phyloP scores from a whole-genome alignment of 2,888 invertebrate species.

The Brenthis hecate region DNA sequence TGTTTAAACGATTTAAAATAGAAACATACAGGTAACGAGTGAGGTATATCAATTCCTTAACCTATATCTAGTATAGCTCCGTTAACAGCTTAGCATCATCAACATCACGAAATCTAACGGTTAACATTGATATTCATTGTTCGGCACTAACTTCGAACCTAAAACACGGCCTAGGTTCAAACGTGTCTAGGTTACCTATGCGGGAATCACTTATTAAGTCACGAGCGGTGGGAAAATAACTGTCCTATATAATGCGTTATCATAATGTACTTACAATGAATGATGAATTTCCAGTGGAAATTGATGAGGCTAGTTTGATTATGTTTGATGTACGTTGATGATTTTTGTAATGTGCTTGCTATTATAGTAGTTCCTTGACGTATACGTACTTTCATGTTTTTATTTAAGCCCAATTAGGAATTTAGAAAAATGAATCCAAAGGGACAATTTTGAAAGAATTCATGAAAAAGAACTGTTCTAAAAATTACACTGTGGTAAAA shows the following conservation, averaged over 20 bases:
- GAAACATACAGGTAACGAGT: too few species aligned
- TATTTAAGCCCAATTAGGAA: too few species aligned
- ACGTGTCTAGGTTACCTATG: conserved; percentile 50
- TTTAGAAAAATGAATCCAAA: too few species aligned
- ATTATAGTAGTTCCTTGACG: too few species aligned
- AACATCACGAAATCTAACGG: conserved; percentile 60
- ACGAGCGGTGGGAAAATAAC: conserved; percentile 53
- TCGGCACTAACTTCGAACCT: conserved; percentile 49
- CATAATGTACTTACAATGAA: conserved; percentile 29
- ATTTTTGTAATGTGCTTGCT: too few species aligned
- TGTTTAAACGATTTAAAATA: too few species aligned
- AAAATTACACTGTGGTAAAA: too few species aligned
- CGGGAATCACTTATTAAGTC: conserved; percentile 52
- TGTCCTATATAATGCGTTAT: conserved; percentile 40
- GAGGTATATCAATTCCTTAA: not conserved
- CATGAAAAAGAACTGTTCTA: too few species aligned
- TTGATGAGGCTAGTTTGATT: too few species aligned
- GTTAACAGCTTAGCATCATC: conserved; percentile 42
- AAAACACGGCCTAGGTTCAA: conserved; percentile 49
- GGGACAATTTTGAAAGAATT: too few species aligned
- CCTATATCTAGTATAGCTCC: conserved; percentile 23
- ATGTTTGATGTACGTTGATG: too few species aligned
- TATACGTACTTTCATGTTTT: too few species aligned
- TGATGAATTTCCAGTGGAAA: conserved; percentile 8
- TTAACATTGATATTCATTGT: conserved; percentile 50